These are phyloP conservation scores for Sebastes steindachneri DNA, from an alignment of 2,797 vertebrate genomes.

Conservation along the genomic window DNA sequence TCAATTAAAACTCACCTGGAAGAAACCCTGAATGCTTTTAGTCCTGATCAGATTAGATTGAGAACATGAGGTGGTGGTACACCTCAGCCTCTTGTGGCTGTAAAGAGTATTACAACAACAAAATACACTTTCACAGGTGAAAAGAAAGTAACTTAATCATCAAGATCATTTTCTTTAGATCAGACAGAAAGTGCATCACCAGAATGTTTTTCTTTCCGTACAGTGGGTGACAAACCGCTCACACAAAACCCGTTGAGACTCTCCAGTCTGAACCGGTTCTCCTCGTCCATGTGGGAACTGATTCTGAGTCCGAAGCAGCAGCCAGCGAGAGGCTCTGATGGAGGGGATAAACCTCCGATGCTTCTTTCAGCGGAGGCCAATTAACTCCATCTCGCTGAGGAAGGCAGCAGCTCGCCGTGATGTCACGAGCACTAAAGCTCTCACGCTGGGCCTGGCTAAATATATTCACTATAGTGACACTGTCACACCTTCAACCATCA, in stretches of 20 bases:
- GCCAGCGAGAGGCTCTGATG: background rate
- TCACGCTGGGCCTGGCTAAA: constrained; percentile 11
- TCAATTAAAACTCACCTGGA: too few species aligned
- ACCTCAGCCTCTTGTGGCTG: too few species aligned
- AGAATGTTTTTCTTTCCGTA: too few species aligned
- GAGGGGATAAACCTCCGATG: constrained; percentile 33
- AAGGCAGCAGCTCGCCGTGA: constrained; percentile 48
- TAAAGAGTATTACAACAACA: too few species aligned
- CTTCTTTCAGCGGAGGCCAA: constrained; percentile 28
- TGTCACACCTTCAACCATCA: constrained; percentile 35
- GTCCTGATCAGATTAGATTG: too few species aligned
- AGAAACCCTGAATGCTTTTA: too few species aligned
- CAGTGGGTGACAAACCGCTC: background rate
- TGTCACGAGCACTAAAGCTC: constrained; percentile 53
- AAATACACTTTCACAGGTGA: too few species aligned
- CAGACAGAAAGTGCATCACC: too few species aligned
- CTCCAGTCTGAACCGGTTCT: background rate
- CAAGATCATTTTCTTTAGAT: too few species aligned
- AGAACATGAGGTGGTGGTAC: too few species aligned
- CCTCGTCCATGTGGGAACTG: background rate
- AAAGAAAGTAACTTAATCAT: too few species aligned
- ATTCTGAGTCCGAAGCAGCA: too few species aligned
- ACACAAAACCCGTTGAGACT: background rate
- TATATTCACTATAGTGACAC: constrained; percentile 4
- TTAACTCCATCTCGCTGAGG: constrained; percentile 54